A percentile compares a stretch with the other conserved stretches of the same genome.
Evolutionary conservation across 2,113 vertebrate species (phyloP).

Genomic region (Cyrtonyx montezumae): DNA sequence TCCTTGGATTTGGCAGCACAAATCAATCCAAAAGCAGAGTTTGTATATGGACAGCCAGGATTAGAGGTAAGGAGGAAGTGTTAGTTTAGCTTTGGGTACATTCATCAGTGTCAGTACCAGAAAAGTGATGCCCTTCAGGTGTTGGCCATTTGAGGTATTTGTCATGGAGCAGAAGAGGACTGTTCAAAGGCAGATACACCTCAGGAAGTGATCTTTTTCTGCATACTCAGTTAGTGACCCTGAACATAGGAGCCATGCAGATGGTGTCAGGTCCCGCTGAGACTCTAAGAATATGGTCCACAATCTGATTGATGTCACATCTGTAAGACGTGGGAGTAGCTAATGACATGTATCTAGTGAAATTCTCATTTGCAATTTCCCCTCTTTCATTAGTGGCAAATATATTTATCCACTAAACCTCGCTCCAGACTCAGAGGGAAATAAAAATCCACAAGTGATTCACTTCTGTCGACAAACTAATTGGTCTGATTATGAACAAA

Average conservation of each 20-base stretch:
- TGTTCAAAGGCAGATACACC: conserved; percentile 32
- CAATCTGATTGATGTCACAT: conserved; percentile 49
- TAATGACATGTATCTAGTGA: neutral
- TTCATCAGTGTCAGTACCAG: neutral
- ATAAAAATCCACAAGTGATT: neutral
- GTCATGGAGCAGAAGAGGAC: neutral
- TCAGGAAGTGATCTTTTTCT: conserved; percentile 42
- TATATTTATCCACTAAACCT: neutral
- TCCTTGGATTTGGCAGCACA: neutral
- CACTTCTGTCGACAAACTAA: conserved; percentile 19
- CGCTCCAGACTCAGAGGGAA: neutral
- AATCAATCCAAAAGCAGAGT: fast-evolving
- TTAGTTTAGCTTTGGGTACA: neutral
- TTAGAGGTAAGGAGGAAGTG: neutral
- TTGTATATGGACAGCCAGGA: fast-evolving
- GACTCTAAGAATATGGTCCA: neutral
- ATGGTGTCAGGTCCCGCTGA: conserved; percentile 24
- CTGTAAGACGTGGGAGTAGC: conserved; percentile 44
- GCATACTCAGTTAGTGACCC: conserved; percentile 50
- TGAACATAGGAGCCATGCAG: conserved; percentile 4
- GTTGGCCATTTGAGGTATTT: neutral
- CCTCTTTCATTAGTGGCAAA: neutral
- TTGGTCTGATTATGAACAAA: conserved; percentile 55
- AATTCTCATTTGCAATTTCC: conserved; percentile 3
- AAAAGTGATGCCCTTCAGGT: neutral